Conservation (phyloP, 1,140 invertebrate genomes). For the Heliconius melpomene region DNA sequence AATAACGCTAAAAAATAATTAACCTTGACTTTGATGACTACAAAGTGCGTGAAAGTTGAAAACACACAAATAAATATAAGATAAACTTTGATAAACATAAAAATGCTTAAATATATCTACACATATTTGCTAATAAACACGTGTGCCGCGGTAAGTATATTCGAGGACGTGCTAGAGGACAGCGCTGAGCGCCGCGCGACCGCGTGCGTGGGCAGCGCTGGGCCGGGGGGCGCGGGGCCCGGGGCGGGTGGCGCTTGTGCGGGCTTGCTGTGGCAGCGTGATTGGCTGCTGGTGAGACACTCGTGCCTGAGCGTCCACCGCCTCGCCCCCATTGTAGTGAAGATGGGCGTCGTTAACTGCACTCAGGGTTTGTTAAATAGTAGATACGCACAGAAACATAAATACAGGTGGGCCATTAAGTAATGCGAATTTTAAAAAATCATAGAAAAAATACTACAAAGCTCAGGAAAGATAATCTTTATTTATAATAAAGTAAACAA, state of each 20-base stretch:
- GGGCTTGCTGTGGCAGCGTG: constrained; percentile 32
- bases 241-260: constrained; percentile 19
- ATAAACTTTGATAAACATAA: not conserved
- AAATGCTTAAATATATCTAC: not conserved
- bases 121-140: not conserved
- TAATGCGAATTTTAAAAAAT: too few species aligned
- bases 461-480: too few species aligned
- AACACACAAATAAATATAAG: not conserved
- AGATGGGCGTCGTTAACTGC: constrained; percentile 19
- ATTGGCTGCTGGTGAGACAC: constrained; percentile 31
- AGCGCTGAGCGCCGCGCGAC: constrained; percentile 27
- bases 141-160: constrained; percentile 12
- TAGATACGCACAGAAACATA: too few species aligned
- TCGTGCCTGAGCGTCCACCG: constrained; percentile 28
- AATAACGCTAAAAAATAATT: not conserved
- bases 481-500: too few species aligned
- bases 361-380: not conserved
- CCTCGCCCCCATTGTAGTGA: constrained; percentile 14
- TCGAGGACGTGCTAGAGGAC: constrained; percentile 24
- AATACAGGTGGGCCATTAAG: too few species aligned
- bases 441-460: too few species aligned
- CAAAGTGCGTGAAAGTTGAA: not conserved
- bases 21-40: constrained; percentile 1
- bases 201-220: constrained; percentile 8
- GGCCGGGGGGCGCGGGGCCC: not conserved